A percentile compares a stretch with the other conserved stretches of the same genome.
phyloP scores from a whole-genome alignment of 2,113 vertebrate genomes.

The Taxidea taxus region DNA sequence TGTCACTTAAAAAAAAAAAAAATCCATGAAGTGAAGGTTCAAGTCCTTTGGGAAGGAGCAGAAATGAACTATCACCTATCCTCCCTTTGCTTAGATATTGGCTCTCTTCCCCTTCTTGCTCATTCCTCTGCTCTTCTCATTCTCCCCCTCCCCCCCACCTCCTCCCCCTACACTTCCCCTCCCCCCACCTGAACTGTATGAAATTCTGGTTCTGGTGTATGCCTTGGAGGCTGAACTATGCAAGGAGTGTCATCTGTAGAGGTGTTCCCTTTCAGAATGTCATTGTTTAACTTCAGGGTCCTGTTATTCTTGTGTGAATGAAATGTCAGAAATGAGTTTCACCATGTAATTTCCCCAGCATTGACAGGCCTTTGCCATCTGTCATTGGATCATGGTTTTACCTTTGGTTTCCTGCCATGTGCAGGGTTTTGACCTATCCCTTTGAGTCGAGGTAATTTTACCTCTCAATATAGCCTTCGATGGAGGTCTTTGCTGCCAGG shows the following conservation, averaged over 20 bases:
- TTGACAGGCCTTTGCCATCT: constrained; percentile 67
- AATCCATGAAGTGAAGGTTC: constrained; percentile 39
- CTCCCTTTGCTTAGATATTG: not conserved
- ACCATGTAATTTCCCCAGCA: constrained; percentile 57
- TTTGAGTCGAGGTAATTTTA: constrained; percentile 49
- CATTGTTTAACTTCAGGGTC: constrained; percentile 76
- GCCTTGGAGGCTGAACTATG: constrained; percentile 63
- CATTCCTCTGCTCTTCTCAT: not conserved
- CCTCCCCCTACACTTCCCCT: not conserved
- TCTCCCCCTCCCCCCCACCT: fast-evolving
- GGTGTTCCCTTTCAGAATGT: constrained; percentile 70
- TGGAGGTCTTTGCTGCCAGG: not conserved
- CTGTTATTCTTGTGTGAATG: constrained; percentile 73
- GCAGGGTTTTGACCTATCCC: constrained; percentile 56
- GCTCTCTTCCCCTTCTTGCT: not conserved
- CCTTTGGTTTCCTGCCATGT: constrained; percentile 67
- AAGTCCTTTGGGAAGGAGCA: constrained; percentile 58
- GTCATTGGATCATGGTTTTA: constrained; percentile 53
- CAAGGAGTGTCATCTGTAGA: constrained; percentile 40
- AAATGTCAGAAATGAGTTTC: constrained; percentile 75
- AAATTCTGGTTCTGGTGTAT: constrained; percentile 40
- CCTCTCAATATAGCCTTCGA: not conserved
- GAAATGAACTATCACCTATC: constrained; percentile 36
- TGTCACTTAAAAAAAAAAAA: constrained; percentile 54
- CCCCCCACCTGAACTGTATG: not conserved